These are phyloP conservation scores for Agyllia agylla DNA, from an alignment of 2,888 invertebrate species.

Conservation along the genomic window DNA sequence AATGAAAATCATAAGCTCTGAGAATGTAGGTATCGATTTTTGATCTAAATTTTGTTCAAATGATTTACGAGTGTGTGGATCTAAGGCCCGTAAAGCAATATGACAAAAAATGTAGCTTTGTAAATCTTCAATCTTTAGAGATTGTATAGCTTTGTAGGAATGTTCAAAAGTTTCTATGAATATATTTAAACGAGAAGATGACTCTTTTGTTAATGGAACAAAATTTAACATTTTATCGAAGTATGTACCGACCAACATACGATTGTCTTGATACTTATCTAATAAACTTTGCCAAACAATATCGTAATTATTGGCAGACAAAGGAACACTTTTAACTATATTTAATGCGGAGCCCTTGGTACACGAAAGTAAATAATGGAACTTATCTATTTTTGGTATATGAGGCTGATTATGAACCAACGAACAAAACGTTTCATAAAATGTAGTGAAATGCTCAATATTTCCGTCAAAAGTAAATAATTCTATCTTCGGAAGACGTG, in stretches of 20 bases:
- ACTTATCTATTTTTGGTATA: slow-evolving; percentile 20
- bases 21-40: background rate
- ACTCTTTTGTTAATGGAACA: slow-evolving; percentile 35
- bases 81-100: background rate
- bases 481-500: background rate
- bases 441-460: slow-evolving; percentile 11
- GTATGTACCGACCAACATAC: slow-evolving; percentile 36
- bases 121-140: background rate
- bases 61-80: background rate
- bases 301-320: slow-evolving; percentile 32
- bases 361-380: slow-evolving; percentile 24
- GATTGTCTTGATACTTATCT: slow-evolving; percentile 58
- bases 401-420: slow-evolving; percentile 21
- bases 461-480: background rate
- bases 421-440: slow-evolving; percentile 10
- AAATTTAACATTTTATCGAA: slow-evolving; percentile 59
- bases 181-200: slow-evolving; percentile 22
- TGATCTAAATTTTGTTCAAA: background rate
- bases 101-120: background rate
- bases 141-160: slow-evolving; percentile 21
- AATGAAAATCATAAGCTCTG: background rate
- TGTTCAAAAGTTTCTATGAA: slow-evolving; percentile 46
- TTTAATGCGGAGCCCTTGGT: slow-evolving; percentile 39
- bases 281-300: slow-evolving; percentile 56
- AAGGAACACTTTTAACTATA: slow-evolving; percentile 26